Percentiles rank a stretch among this genome's conserved stretches.
Conservation (phyloP, 2,888 invertebrate genomes). For the Ichneumon xanthorius region DNA sequence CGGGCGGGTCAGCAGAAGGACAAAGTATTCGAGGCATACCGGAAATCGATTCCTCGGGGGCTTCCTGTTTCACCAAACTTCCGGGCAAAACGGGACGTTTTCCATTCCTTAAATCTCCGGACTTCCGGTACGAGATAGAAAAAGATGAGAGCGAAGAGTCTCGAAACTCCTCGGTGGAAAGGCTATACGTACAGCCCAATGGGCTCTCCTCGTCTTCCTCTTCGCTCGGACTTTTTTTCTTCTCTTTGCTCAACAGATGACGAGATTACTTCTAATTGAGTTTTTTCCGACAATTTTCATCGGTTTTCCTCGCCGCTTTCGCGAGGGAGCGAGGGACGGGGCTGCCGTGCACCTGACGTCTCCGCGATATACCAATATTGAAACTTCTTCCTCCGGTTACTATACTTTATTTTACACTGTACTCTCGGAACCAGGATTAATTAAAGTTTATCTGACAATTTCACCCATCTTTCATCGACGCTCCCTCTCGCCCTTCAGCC, state of each 20-base stretch:
- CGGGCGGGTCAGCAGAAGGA: constrained; percentile 5
- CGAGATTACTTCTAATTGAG: constrained; percentile 53
- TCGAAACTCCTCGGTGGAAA: constrained; percentile 25
- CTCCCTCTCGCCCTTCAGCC: background rate
- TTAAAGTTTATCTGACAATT: constrained; percentile 67
- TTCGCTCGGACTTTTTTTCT: background rate
- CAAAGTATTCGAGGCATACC: constrained; percentile 20
- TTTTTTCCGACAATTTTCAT: constrained; percentile 48
- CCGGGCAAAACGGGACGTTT: constrained; percentile 36
- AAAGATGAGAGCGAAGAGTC: constrained; percentile 10
- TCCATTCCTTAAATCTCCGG: constrained; percentile 49
- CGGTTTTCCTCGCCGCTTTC: constrained; percentile 13
- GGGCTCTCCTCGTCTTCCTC: background rate
- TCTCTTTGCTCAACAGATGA: constrained; percentile 26
- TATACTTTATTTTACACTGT: constrained; percentile 2
- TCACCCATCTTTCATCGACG: background rate
- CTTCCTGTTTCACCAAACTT: constrained; percentile 46
- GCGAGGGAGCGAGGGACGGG: background rate
- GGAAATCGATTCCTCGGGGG: constrained; percentile 23
- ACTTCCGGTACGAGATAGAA: constrained; percentile 11
- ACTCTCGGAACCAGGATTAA: constrained; percentile 56
- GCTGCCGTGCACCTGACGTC: constrained; percentile 32
- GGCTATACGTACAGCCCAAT: background rate
- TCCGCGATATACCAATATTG: constrained; percentile 42
- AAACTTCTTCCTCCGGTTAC: constrained; percentile 35